Conservation (phyloP, 2,888 invertebrate species). For the Tenthredo notha region DNA sequence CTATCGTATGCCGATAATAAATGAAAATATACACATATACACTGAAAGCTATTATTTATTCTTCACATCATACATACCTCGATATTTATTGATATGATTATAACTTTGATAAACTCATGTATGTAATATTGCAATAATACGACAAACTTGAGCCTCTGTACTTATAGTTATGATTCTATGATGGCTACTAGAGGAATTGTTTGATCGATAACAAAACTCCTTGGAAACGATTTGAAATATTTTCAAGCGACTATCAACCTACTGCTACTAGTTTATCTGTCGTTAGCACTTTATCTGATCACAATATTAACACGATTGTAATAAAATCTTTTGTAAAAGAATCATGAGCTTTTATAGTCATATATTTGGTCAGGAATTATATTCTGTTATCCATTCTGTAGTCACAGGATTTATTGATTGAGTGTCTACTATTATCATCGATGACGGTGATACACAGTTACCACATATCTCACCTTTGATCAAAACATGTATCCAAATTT, state of each 20-base stretch:
- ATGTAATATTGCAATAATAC: not conserved
- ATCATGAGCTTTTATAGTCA: slow-evolving; percentile 24
- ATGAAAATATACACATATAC: not conserved
- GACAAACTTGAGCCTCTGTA: not conserved
- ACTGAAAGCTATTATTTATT: not conserved
- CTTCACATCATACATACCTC: not conserved
- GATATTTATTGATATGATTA: not conserved
- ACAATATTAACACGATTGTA: not conserved
- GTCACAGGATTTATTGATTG: slow-evolving; percentile 10
- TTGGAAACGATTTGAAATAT: slow-evolving; percentile 58
- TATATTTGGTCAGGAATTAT: not conserved
- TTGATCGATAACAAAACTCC: slow-evolving; percentile 61
- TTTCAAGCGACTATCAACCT: slow-evolving; percentile 55
- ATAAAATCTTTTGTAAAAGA: slow-evolving; percentile 49
- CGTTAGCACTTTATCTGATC: slow-evolving; percentile 3
- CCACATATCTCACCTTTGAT: not conserved
- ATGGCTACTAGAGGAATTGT: slow-evolving; percentile 51
- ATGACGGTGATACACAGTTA: slow-evolving; percentile 42
- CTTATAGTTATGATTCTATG: not conserved
- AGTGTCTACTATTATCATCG: not conserved
- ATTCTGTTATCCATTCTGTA: not conserved
- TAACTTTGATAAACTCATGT: not conserved
- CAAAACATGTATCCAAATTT: slow-evolving; percentile 58
- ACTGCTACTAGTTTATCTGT: slow-evolving; percentile 17
- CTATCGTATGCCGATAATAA: not conserved